Percentiles rank a stretch among this genome's conserved stretches.
Conservation (phyloP, 2,797 vertebrate genomes). For the Clarias fuscus region DNA sequence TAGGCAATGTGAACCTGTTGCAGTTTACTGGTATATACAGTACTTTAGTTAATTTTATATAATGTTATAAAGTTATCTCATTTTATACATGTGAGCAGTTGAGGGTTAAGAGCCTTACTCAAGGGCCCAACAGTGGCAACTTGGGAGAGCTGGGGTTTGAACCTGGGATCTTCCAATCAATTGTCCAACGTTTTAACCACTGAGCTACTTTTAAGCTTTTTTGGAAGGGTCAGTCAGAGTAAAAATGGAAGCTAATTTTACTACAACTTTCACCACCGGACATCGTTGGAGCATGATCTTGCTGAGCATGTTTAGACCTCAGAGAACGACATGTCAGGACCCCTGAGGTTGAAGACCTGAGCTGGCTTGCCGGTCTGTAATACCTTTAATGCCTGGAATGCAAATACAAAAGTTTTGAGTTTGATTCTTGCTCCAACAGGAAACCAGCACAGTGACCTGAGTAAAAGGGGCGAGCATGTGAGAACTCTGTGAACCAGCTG, state of each 20-base stretch:
- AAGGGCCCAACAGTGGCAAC: no score
- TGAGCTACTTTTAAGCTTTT: background rate
- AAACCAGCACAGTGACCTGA: background rate
- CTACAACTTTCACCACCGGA: background rate
- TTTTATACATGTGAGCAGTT: no score
- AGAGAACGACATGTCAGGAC: conserved; percentile 4
- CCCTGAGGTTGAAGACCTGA: conserved; percentile 11
- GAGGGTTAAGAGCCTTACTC: no score
- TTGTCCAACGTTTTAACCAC: no score
- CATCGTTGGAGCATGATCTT: background rate
- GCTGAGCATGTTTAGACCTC: background rate
- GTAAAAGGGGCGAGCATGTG: background rate
- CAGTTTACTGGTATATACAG: no score
- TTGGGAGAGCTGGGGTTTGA: no score
- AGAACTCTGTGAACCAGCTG: background rate
- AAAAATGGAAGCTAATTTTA: background rate
- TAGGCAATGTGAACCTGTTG: no score
- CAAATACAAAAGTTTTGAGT: background rate
- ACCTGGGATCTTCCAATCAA: no score
- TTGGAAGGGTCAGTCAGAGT: background rate
- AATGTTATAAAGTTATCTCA: no score
- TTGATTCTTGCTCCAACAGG: conserved; percentile 11
- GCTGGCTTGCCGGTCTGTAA: background rate
- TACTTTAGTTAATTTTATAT: no score
- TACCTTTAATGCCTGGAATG: conserved; percentile 8